Base-by-base conservation (phyloP, 1,140 invertebrate genomes). In the Linepithema humile region DNA sequence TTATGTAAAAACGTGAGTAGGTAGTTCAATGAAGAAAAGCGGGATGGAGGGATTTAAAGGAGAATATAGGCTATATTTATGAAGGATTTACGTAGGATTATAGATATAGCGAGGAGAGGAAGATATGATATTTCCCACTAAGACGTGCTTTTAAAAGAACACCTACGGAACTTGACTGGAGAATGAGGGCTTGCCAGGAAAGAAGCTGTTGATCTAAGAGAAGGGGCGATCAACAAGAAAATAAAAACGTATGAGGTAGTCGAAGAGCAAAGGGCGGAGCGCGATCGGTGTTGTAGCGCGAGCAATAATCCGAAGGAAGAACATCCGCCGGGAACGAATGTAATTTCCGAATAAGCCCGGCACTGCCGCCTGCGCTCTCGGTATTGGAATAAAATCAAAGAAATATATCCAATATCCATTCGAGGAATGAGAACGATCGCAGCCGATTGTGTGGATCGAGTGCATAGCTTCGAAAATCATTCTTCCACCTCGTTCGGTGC, bases 301-400 rank as follows among this genome's bases (percentile, higher is more conserved):
- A 55, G 62, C 64, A 69, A 65, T 77, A 77, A 77, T 80, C 75
- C 75, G n/a, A 55, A 69, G 29, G 23, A 80, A 35, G 75, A 57
- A 80, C 50, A 80, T 80, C 64, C 64, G 48, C 38, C 48, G 64
- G 48, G 62, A 83, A 87, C 64, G 74, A 78, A 82, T 83, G 83
- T 83, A 75, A 87, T 85, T 88, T 85, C 69, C 67, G 85, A 85
- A 87, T 74, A 75, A 87, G 83, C 38, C 53, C 43, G 26, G 17
- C 69, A 43, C 64, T 48, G 29, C 59, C 32, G 62, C 48, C n/a
- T 23, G 15, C 23, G 23, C 32, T 32, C 32, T 83, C 38, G 38
- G 26, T 29, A 82, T 67, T 67, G 45, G 64, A 82, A 82, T 84
- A 88, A 86, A 86, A 84, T 77, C 50, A 77, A 82, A 77, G 60